phyloP scores from a whole-genome alignment of 2,113 vertebrate genomes.

The Carollia perspicillata region DNA sequence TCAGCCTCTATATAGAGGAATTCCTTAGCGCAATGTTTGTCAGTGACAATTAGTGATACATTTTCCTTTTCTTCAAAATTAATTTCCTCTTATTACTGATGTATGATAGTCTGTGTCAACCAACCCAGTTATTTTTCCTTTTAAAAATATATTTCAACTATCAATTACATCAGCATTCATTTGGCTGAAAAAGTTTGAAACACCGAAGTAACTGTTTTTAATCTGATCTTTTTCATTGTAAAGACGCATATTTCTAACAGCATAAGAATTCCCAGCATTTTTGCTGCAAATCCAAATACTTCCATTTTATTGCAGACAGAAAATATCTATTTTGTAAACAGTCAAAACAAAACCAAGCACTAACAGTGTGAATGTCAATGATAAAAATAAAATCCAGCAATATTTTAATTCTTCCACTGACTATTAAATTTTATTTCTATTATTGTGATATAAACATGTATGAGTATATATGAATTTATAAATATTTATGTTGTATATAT shows the following conservation, averaged over 20 bases:
- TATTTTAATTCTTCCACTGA: slow-evolving; percentile 37
- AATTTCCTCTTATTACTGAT: background rate
- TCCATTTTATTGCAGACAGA: slow-evolving; percentile 52
- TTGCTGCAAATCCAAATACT: slow-evolving; percentile 62
- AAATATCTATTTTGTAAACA: slow-evolving; percentile 60
- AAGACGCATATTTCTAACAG: slow-evolving; percentile 49
- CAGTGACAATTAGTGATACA: background rate
- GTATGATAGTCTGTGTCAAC: background rate
- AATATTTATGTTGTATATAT: background rate
- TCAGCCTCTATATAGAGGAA: background rate
- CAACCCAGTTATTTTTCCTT: background rate
- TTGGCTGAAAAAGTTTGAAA: background rate
- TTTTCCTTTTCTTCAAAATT: slow-evolving; percentile 38
- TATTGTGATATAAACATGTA: slow-evolving; percentile 13
- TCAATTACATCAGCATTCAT: slow-evolving; percentile 19
- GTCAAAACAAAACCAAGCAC: slow-evolving; percentile 54
- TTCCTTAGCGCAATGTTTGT: background rate
- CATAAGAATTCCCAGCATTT: slow-evolving; percentile 47
- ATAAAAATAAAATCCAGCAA: slow-evolving; percentile 49
- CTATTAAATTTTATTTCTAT: background rate
- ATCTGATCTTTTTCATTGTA: background rate
- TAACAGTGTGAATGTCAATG: slow-evolving; percentile 29
- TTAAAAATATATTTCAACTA: background rate
- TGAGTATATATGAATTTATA: background rate
- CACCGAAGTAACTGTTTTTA: background rate